A percentile compares a stretch with the other conserved stretches of the same genome.
These are phyloP conservation scores for Spilosoma lubricipeda DNA, from an alignment of 2,888 invertebrate genomes.

Conservation along the genomic window DNA sequence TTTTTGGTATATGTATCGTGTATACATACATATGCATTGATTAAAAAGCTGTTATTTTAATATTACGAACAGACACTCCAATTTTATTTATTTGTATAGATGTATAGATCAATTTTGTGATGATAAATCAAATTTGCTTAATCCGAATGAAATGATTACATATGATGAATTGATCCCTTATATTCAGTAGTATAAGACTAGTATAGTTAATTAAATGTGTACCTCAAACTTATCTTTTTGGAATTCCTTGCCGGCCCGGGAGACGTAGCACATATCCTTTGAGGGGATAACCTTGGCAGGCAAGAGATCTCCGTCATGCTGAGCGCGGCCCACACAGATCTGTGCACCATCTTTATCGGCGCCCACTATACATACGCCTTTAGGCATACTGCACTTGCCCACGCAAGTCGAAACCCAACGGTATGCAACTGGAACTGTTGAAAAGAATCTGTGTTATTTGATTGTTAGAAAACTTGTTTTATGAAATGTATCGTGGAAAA, in stretches of 20 bases:
- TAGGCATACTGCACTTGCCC: slow-evolving; percentile 81
- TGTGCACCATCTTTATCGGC: slow-evolving; percentile 89
- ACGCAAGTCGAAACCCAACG: slow-evolving; percentile 83
- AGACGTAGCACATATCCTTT: slow-evolving; percentile 88
- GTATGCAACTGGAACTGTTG: slow-evolving; percentile 72
- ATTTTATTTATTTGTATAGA: too few species aligned
- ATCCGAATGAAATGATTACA: background rate
- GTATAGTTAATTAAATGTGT: slow-evolving; percentile 19
- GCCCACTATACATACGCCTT: slow-evolving; percentile 85
- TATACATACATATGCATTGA: too few species aligned
- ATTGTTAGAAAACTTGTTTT: background rate
- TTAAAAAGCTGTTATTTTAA: too few species aligned
- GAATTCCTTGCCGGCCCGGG: slow-evolving; percentile 88
- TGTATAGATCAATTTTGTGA: too few species aligned
- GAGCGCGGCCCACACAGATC: slow-evolving; percentile 91
- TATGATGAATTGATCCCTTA: background rate
- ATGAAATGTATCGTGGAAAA: background rate
- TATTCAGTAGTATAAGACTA: background rate
- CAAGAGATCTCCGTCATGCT: slow-evolving; percentile 88
- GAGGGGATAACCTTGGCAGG: slow-evolving; percentile 90
- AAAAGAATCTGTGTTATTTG: background rate
- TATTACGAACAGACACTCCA: too few species aligned
- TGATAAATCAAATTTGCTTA: too few species aligned
- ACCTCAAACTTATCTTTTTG: slow-evolving; percentile 88
- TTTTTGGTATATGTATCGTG: too few species aligned